A percentile compares a stretch with the other conserved stretches of the same genome.
Evolutionary conservation across 2,888 invertebrate genomes (phyloP).

Genomic region (Gastrophysa polygoni): DNA sequence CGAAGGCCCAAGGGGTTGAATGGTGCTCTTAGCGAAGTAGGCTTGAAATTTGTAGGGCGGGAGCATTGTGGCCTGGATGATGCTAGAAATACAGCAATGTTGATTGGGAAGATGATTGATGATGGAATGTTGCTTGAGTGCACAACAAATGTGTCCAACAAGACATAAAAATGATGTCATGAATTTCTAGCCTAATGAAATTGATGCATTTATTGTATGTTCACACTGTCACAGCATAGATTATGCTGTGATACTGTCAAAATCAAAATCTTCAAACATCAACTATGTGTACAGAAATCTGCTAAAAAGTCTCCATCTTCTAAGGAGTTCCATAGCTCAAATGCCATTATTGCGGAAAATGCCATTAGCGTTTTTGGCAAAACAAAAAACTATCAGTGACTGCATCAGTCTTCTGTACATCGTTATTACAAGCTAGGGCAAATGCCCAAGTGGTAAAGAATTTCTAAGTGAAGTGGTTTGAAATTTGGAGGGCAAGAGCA

Average conservation of each 20-base stretch:
- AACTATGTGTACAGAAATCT: no score
- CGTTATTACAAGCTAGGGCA: no score
- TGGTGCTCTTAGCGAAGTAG: slow-evolving; percentile 64
- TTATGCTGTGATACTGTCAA: no score
- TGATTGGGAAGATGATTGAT: slow-evolving; percentile 63
- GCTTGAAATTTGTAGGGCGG: slow-evolving; percentile 64
- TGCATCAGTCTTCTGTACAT: no score
- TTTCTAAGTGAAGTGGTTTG: slow-evolving; percentile 65
- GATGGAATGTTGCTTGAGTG: slow-evolving; percentile 64
- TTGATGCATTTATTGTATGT: no score
- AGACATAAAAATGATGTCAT: background rate
- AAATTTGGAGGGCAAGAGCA: slow-evolving; percentile 66
- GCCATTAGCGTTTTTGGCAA: no score
- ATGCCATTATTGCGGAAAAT: no score
- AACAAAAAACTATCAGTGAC: no score
- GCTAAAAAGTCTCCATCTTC: no score
- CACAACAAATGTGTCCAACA: slow-evolving; percentile 46
- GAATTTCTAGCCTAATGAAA: background rate
- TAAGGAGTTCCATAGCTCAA: no score
- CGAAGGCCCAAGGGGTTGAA: slow-evolving; percentile 61
- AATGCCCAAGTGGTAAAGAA: slow-evolving; percentile 61
- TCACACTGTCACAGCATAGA: no score
- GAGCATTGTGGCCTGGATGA: slow-evolving; percentile 68
- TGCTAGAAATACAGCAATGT: slow-evolving; percentile 65
- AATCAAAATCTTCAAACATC: no score